Base-by-base conservation (phyloP, 2,797 vertebrate genomes). In the Anniella stebbinsi region DNA sequence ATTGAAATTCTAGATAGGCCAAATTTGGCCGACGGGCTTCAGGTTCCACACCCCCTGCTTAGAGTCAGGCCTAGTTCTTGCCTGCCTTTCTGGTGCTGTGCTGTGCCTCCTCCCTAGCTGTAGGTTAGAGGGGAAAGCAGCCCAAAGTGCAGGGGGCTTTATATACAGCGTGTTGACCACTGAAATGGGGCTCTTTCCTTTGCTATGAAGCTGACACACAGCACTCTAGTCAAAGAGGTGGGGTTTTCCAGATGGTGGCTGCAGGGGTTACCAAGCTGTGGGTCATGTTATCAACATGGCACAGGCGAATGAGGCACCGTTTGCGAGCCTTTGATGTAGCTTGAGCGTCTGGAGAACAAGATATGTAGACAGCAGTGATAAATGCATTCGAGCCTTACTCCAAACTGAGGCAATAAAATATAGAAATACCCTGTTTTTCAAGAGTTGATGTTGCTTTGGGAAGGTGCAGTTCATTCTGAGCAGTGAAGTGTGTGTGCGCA, bases 161-260 rank as follows among this genome's bases (percentile, higher is more conserved):
- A 21, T 13, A 2, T 12, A 1, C 23, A 28, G 6, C 33, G n/a
- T 48, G 13, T 11, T 66, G 18, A 18, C 18, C 11, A 7, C 45
- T 36, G 63, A 28, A 57, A 77, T 18, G 8, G 54, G 63, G 2
- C 45, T 54, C 17, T 7, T 6, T 33, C 48, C 54, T 41, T 57
- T 23, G 41, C n/a, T 85, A 77, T 2, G 81, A 92, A 92, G 1
- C 7, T 4, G 69, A 18, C 12, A 18, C n/a, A 30, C 8, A 33
- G 45, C 48, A n/a, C 15, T 84, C 91, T 94, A 93, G 90, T 23
- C 10, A 36, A 38, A 6, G 30, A 41, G n/a, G 45, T 51, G 11
- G 33, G 33, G 30, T 13, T 69, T 80, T 45, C 63, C 48, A 33
- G 2, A 15, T 69, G 45, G 28, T 69, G 60, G 72, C n/a, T 54